phyloP scores from a whole-genome alignment of 1,140 invertebrate species.

The Trachymyrmex cornetzi region DNA sequence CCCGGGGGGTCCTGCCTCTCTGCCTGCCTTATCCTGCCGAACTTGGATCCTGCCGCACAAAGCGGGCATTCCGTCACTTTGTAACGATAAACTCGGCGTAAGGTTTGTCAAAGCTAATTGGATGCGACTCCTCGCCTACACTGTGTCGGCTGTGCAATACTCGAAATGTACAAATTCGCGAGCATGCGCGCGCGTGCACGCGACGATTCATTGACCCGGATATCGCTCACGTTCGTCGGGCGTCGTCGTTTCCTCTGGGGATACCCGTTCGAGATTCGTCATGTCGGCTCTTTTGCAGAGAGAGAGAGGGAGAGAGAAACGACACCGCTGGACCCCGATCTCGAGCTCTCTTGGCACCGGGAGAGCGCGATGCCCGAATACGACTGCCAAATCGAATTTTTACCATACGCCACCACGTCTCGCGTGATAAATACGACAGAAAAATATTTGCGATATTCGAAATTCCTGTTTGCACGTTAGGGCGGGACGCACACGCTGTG shows the following conservation, averaged over 20 bases:
- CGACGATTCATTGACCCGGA: slow-evolving; percentile 53
- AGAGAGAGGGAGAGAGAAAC: neutral
- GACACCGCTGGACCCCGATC: slow-evolving; percentile 22
- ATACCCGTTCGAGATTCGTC: slow-evolving; percentile 38
- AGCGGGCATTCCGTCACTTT: slow-evolving; percentile 59
- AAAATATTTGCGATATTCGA: slow-evolving; percentile 58
- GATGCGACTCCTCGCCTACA: slow-evolving; percentile 51
- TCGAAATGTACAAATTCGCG: slow-evolving; percentile 54
- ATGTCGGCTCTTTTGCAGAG: slow-evolving; percentile 33
- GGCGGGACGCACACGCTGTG: too few species aligned
- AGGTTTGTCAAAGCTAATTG: slow-evolving; percentile 65
- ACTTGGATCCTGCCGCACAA: slow-evolving; percentile 52
- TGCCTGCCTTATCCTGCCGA: neutral
- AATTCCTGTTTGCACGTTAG: slow-evolving; percentile 32
- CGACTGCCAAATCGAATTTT: slow-evolving; percentile 59
- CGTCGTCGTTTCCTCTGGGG: slow-evolving; percentile 31
- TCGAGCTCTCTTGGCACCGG: slow-evolving; percentile 21
- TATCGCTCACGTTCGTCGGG: slow-evolving; percentile 32
- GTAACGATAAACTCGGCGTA: slow-evolving; percentile 60
- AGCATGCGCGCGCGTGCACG: neutral
- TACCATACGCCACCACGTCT: slow-evolving; percentile 20
- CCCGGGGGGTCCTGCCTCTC: neutral
- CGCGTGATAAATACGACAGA: slow-evolving; percentile 49
- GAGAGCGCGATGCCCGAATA: slow-evolving; percentile 31
- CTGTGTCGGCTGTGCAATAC: slow-evolving; percentile 30